Conservation (phyloP, 2,113 vertebrate species). For the Paramormyrops kingsleyae region DNA sequence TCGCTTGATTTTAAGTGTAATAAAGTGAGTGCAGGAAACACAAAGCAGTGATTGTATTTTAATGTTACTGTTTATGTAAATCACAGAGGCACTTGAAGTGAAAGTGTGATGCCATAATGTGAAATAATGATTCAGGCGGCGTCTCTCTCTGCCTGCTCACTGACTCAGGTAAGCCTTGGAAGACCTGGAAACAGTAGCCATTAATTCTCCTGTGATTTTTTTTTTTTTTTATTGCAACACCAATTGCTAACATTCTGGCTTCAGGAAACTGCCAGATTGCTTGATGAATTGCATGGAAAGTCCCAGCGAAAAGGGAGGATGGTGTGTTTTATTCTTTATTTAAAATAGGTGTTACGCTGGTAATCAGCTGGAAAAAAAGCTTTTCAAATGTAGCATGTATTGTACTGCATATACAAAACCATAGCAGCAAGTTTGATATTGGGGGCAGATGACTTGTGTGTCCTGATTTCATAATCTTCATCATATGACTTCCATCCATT, state of each 20-base stretch:
- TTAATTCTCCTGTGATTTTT: neutral
- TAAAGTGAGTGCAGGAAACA: neutral
- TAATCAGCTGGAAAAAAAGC: neutral
- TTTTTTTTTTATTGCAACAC: neutral
- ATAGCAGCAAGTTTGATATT: neutral
- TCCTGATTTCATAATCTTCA: neutral
- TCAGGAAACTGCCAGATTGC: neutral
- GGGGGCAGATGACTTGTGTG: neutral
- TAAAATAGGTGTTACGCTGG: neutral
- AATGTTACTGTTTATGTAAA: conserved; percentile 13
- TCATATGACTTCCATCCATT: no score
- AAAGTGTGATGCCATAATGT: neutral
- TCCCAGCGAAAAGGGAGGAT: neutral
- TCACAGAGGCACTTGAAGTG: neutral
- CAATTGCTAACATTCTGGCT: neutral
- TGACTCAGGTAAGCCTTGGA: neutral
- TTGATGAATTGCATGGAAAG: neutral
- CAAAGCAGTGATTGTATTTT: conserved; percentile 10
- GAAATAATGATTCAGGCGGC: neutral
- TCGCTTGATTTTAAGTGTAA: conserved; percentile 8
- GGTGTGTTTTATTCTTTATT: neutral
- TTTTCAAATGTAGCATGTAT: neutral
- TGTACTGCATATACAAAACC: neutral
- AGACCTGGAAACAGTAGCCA: neutral
- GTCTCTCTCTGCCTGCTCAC: neutral